Evolutionary conservation across 2,888 invertebrate genomes (phyloP).

Genomic region (Parapristionchus giblindavisi): DNA sequence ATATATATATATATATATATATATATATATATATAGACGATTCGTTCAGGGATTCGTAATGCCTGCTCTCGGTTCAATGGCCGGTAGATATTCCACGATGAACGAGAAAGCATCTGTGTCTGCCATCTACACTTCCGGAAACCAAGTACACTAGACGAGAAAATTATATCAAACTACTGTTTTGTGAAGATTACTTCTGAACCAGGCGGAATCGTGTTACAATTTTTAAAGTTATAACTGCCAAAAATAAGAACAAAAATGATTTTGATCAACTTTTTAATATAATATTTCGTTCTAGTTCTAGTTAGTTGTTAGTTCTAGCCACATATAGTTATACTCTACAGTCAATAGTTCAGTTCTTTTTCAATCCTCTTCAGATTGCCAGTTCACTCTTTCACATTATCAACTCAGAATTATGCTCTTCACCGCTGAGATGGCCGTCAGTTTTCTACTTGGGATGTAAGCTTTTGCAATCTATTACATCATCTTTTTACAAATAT

Average conservation of each 20-base stretch:
- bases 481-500: not conserved
- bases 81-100: constrained; percentile 57
- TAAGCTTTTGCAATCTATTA: not conserved
- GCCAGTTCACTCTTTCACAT: constrained; percentile 29
- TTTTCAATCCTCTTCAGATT: constrained; percentile 28
- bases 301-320: too few relatives aligned
- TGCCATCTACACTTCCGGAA: constrained; percentile 61
- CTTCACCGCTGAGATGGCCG: constrained; percentile 55
- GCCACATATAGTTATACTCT: too few relatives aligned
- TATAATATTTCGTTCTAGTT: too few relatives aligned
- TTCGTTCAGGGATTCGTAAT: constrained; percentile 51
- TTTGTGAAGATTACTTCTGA: not conserved
- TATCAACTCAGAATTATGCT: constrained; percentile 33
- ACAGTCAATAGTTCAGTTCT: too few relatives aligned
- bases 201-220: too few relatives aligned
- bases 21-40: too few relatives aligned
- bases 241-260: too few relatives aligned
- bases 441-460: constrained; percentile 60
- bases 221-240: too few relatives aligned
- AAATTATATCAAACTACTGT: not conserved
- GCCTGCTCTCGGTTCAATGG: constrained; percentile 49
- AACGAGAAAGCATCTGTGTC: constrained; percentile 55
- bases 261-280: too few relatives aligned
- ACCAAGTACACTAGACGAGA: constrained; percentile 48
- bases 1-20: not conserved